phyloP scores from a whole-genome alignment of 2,797 vertebrate species.

The Clarias laeviceps region DNA sequence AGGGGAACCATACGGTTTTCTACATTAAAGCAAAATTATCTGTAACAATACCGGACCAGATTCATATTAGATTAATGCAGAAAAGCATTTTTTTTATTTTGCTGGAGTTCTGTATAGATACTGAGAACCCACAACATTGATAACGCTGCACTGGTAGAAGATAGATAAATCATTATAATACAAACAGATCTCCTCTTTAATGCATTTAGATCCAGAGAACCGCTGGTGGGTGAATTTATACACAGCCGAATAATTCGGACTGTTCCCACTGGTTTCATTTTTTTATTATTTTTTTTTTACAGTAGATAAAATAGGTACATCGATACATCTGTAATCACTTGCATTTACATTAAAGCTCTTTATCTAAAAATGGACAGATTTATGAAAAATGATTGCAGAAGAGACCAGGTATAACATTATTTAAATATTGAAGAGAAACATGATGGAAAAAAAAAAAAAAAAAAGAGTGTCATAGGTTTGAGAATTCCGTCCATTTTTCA shows the following conservation, averaged over 20 bases:
- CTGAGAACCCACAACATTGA: slow-evolving; percentile 43
- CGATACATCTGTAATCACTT: slow-evolving; percentile 57
- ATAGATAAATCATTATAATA: slow-evolving; percentile 49
- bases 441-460: neutral
- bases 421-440: neutral
- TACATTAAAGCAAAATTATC: neutral
- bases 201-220: slow-evolving; percentile 31
- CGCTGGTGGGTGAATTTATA: slow-evolving; percentile 27
- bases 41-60: slow-evolving; percentile 38
- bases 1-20: slow-evolving; percentile 35
- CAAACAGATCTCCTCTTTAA: slow-evolving; percentile 35
- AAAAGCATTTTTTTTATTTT: slow-evolving; percentile 36
- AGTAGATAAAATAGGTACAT: slow-evolving; percentile 49
- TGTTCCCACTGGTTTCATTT: slow-evolving; percentile 3
- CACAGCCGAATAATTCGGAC: slow-evolving; percentile 38
- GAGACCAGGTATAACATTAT: neutral
- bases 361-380: slow-evolving; percentile 63
- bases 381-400: slow-evolving; percentile 51
- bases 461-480: neutral
- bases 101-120: slow-evolving; percentile 21
- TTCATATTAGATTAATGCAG: slow-evolving; percentile 38
- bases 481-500: too few species aligned
- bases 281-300: neutral
- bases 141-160: slow-evolving; percentile 28
- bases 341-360: slow-evolving; percentile 55